Evolutionary conservation across 2,113 vertebrate genomes (phyloP).

Genomic region (Ictalurus punctatus): DNA sequence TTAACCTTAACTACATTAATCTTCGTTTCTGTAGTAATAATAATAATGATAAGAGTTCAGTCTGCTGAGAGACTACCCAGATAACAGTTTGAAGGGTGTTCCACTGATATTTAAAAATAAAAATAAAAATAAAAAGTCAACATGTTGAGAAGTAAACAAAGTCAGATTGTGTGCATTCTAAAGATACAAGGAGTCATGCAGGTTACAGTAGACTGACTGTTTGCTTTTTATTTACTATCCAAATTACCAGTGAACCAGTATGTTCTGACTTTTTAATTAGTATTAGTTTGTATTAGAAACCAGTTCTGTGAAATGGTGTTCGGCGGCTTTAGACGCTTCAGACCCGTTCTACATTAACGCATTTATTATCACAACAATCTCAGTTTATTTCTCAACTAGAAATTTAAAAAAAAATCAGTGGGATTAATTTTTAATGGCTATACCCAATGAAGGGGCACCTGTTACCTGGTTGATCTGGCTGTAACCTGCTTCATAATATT

Average conservation of each 20-base stretch:
- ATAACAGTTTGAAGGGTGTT: background rate
- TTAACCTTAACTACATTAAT: constrained; percentile 9
- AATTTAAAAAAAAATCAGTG: background rate
- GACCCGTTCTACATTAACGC: background rate
- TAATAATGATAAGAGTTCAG: background rate
- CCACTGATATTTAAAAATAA: background rate
- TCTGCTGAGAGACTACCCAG: background rate
- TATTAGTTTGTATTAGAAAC: background rate
- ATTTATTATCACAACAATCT: background rate
- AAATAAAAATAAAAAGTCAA: too few relatives aligned
- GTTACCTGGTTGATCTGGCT: background rate
- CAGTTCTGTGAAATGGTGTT: background rate
- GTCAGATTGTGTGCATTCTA: background rate
- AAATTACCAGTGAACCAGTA: background rate
- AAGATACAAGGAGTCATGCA: background rate
- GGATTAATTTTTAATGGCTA: background rate
- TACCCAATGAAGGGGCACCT: background rate
- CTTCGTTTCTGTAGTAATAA: background rate
- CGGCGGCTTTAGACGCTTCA: background rate
- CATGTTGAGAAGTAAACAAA: background rate
- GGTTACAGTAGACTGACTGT: background rate
- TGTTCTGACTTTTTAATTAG: background rate
- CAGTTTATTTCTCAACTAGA: background rate
- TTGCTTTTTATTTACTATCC: background rate
- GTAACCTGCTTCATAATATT: background rate